Evolutionary conservation across 2,888 invertebrate genomes (phyloP).

Genomic region (Flexamia atlantica): DNA sequence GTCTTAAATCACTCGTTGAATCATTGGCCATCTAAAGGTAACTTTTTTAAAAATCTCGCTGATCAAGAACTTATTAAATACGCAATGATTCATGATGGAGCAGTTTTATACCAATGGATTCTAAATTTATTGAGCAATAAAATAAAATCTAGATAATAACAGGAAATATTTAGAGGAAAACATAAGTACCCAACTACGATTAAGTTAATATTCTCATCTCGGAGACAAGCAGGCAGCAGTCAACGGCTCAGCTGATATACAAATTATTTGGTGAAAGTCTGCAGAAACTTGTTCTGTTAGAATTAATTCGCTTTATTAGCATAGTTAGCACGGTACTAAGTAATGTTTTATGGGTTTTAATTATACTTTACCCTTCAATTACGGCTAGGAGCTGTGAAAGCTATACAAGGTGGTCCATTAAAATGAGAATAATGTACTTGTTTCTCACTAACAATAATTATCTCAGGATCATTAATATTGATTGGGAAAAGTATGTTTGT

Average conservation of each 20-base stretch:
- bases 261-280: conserved; percentile 23
- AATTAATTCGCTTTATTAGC: conserved; percentile 27
- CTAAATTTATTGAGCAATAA: too few species aligned
- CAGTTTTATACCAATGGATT: too few species aligned
- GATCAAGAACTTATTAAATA: too few species aligned
- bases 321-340: conserved; percentile 18
- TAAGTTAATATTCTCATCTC: too few species aligned
- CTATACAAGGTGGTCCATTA: conserved; percentile 3
- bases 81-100: too few species aligned
- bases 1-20: too few species aligned
- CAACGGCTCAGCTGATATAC: background rate
- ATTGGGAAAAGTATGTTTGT: conserved; percentile 2
- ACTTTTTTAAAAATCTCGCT: too few species aligned
- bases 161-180: too few species aligned
- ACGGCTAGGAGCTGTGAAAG: conserved; percentile 11
- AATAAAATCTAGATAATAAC: too few species aligned
- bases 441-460: conserved; percentile 15
- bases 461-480: conserved; percentile 22
- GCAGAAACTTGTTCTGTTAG: conserved; percentile 9
- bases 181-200: too few species aligned
- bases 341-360: conserved; percentile 22
- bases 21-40: too few species aligned
- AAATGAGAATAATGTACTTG: conserved; percentile 19
- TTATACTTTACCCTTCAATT: conserved; percentile 20
- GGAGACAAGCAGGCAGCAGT: background rate